phyloP scores from a whole-genome alignment of 1,140 invertebrate genomes.

The Drosophila melanogaster region DNA sequence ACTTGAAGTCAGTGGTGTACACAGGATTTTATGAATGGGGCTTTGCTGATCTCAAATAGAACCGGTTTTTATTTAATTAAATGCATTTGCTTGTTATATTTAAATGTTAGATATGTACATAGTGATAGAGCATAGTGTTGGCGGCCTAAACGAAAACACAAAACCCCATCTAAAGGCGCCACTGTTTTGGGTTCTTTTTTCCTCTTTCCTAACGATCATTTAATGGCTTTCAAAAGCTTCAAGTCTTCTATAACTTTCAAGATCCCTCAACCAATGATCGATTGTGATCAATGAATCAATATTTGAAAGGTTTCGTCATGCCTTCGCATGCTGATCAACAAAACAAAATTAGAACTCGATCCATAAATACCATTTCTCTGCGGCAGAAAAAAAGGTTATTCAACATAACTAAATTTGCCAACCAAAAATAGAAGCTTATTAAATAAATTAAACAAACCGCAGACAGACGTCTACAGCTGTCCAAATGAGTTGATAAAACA shows the following conservation, averaged over 20 bases:
- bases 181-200: neutral
- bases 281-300: constrained; percentile 47
- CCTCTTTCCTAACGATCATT: constrained; percentile 58
- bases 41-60: neutral
- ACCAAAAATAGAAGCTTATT: constrained; percentile 77
- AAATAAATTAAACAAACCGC: constrained; percentile 58
- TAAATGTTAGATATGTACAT: neutral
- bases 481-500: constrained; percentile 34
- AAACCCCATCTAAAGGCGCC: neutral
- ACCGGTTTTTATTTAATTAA: neutral
- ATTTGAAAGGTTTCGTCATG: constrained; percentile 13
- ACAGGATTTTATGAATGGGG: constrained; percentile 3
- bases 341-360: constrained; percentile 24
- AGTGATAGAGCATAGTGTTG: too few relatives aligned
- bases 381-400: constrained; percentile 9
- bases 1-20: constrained; percentile 1
- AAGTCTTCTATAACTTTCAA: constrained; percentile 5
- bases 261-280: constrained; percentile 49
- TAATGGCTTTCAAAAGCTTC: constrained; percentile 30
- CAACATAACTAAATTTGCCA: constrained; percentile 59
- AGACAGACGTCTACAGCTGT: constrained; percentile 38
- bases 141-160: neutral
- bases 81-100: neutral
- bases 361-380: neutral
- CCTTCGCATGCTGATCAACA: neutral